phyloP scores from a whole-genome alignment of 2,888 invertebrate species.

The Thymelicus acteon region DNA sequence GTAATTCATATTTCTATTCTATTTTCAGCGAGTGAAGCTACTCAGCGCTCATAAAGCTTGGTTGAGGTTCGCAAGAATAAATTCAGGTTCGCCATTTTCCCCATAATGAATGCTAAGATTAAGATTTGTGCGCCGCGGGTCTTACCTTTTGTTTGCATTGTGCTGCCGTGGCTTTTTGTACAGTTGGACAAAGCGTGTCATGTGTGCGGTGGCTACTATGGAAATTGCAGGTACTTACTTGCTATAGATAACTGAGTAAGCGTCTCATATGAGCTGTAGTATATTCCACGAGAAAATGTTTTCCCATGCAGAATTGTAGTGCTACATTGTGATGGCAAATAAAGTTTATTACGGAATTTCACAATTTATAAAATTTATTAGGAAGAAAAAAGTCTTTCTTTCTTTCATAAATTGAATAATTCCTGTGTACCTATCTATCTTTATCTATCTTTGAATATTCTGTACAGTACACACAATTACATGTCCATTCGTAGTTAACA shows the following conservation, averaged over 20 bases:
- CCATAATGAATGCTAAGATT: constrained; percentile 82
- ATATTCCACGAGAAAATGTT: too few species aligned
- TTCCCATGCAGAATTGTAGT: too few species aligned
- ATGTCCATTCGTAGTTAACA: constrained; percentile 25
- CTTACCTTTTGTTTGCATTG: constrained; percentile 82
- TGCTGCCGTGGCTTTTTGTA: constrained; percentile 45
- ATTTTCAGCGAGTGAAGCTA: constrained; percentile 25
- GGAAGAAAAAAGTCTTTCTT: too few species aligned
- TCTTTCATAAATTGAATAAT: too few species aligned
- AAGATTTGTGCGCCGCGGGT: constrained; percentile 79
- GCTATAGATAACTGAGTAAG: constrained; percentile 5
- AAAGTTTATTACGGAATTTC: too few species aligned
- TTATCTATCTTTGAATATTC: too few species aligned
- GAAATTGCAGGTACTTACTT: constrained; percentile 20
- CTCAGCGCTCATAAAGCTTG: constrained; percentile 10
- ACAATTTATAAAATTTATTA: too few species aligned
- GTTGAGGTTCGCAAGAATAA: constrained; percentile 72
- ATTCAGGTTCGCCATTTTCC: constrained; percentile 80
- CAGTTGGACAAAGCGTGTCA: constrained; percentile 29
- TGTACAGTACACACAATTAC: neutral
- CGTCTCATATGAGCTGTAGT: too few species aligned
- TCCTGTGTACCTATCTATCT: too few species aligned
- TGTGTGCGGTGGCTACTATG: constrained; percentile 16
- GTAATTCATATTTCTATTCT: neutral
- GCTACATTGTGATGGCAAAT: too few species aligned